Evolutionary conservation across 2,888 invertebrate species (phyloP).

Genomic region (Lycophotia porphyrea): DNA sequence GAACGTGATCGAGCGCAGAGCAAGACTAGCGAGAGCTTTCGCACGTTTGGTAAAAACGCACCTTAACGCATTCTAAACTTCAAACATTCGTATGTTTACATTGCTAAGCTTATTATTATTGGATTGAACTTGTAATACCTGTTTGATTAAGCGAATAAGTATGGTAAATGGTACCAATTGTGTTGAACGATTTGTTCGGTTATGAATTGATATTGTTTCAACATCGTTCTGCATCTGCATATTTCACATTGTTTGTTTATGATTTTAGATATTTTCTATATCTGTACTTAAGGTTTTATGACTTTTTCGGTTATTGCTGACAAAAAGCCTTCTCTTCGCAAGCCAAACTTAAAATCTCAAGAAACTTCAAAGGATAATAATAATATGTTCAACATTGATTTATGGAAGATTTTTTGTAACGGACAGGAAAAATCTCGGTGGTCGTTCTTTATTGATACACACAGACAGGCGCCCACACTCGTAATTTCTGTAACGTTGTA

Average conservation of each 20-base stretch:
- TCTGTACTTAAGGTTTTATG: too few relatives aligned
- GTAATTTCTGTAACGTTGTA: constrained; percentile 62
- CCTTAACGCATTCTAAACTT: constrained; percentile 50
- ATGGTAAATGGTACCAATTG: constrained; percentile 25
- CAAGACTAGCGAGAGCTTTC: neutral
- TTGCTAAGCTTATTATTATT: constrained; percentile 57
- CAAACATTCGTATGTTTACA: constrained; percentile 52
- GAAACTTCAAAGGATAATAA: constrained; percentile 55
- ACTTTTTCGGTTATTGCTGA: neutral
- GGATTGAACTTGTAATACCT: constrained; percentile 37
- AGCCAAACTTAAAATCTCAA: constrained; percentile 27
- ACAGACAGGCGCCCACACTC: constrained; percentile 68
- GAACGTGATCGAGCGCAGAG: neutral
- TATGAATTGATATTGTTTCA: constrained; percentile 13
- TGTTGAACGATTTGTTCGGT: constrained; percentile 7
- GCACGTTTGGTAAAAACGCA: neutral
- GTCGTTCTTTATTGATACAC: constrained; percentile 70
- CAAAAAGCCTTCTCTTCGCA: neutral
- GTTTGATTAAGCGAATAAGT: constrained; percentile 44
- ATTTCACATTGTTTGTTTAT: neutral
- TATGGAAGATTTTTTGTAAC: constrained; percentile 59
- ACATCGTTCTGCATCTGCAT: neutral
- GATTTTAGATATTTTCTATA: neutral
- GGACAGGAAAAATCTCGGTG: constrained; percentile 71
- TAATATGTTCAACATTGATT: constrained; percentile 48